Percentiles rank a stretch among this genome's conserved stretches.
These are phyloP conservation scores for Andricus quercusramuli DNA, from an alignment of 2,888 invertebrate genomes.

Conservation along the genomic window DNA sequence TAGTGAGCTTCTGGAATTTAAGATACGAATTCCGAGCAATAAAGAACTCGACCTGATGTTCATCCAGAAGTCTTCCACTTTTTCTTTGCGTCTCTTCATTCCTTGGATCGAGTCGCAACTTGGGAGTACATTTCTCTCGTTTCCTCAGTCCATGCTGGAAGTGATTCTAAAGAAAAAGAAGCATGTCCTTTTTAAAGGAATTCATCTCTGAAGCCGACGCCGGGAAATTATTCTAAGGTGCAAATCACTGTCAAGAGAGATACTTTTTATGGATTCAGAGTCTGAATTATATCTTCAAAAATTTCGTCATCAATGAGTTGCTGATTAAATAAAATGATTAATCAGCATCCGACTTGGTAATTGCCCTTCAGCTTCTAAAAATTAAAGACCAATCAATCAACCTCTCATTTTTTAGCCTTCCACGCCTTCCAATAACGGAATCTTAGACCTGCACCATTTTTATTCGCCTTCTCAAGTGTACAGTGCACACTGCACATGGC, in stretches of 20 bases:
- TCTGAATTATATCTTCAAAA: background rate
- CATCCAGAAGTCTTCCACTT: conserved; percentile 28
- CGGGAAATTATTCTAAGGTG: conserved; percentile 27
- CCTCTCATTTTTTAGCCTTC: background rate
- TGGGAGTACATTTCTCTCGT: conserved; percentile 34
- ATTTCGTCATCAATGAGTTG: background rate
- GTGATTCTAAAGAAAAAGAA: conserved; percentile 14
- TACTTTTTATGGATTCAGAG: background rate
- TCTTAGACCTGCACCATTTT: background rate
- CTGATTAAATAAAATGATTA: conserved; percentile 1
- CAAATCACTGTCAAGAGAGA: conserved; percentile 17
- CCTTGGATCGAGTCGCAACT: conserved; percentile 14
- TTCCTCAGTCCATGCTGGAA: conserved; percentile 9
- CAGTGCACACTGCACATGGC: background rate
- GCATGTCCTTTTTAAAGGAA: conserved; percentile 10
- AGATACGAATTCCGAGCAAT: conserved; percentile 22
- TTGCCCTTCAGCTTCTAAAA: background rate
- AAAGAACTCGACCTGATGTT: conserved; percentile 31
- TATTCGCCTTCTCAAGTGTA: background rate
- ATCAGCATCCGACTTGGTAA: background rate
- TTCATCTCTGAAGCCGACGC: conserved; percentile 14
- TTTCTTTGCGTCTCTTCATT: conserved; percentile 11
- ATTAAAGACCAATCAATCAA: background rate
- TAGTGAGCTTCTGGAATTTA: conserved; percentile 17
- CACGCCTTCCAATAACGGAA: background rate